Evolutionary conservation across 2,113 vertebrate genomes (phyloP), one percentile per base, ranked within the genome.

Genomic region (Aphyosemion australe): DNA sequence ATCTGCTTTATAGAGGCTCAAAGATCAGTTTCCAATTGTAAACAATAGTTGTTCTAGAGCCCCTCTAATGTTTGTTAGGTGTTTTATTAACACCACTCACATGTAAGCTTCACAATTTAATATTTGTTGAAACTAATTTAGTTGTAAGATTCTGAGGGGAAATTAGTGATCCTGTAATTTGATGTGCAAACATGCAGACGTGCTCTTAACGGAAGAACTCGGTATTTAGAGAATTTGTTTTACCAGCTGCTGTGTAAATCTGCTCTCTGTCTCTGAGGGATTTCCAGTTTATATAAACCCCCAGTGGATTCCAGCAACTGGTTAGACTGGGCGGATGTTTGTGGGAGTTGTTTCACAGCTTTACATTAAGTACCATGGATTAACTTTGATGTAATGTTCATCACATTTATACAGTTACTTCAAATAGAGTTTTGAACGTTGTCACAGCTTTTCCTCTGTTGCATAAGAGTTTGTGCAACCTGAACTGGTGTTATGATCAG

Each of bases 171-270:
- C 57, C 20, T 70, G 66, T 72, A 65, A 78, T 52, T 65, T 72
- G 73, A 65, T 34, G 62, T 15, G 56, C 63, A 62, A 32, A 12
- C n/a, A 61, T 74, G 60, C 47, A 63, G 54, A 45, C 1, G 11
- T 56, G 61, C 58, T 59, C 74, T 72, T 83, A 66, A 73, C 79
- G 26, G 26, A 26, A 75, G 65, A 61, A 53, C 71, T 69, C 52
- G 37, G 76, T 79, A 86, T 89, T 61, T 82, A 48, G 84, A 79
- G 88, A 88, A 89, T 89, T 76, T 83, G 86, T 86, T 86, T 68
- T 66, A 76, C 79, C 90, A 89, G 87, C 83, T 90, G 88, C 76
- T 70, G 20, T 60, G 59, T 68, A 86, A 82, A 86, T 76, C 61
- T 59, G 72, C 61, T 65, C 73, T 83, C 69, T 76, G 74, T 74